phyloP scores from a whole-genome alignment of 2,888 invertebrate species.

The Aphodius granarius region DNA sequence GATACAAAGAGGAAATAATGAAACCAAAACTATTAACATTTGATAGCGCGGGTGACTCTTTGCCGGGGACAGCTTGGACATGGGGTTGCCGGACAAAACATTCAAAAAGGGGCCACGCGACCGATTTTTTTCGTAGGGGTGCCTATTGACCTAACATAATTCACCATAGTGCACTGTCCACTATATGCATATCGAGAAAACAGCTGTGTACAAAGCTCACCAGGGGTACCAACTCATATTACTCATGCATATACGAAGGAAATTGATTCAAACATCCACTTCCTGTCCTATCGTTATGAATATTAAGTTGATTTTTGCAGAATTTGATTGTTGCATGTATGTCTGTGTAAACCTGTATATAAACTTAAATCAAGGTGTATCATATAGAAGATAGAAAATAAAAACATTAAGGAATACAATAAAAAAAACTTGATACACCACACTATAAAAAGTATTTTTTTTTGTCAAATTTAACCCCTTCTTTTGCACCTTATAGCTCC shows the following conservation, averaged over 20 bases:
- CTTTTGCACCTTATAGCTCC: not conserved
- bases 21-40: not conserved
- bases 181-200: constrained; percentile 11
- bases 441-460: not conserved
- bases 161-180: constrained; percentile 49
- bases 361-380: too few relatives aligned
- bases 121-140: constrained; percentile 46
- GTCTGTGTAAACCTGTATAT: too few relatives aligned
- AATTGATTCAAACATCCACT: not conserved
- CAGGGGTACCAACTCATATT: not conserved
- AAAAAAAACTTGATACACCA: not conserved
- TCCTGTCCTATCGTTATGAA: not conserved
- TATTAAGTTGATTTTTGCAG: not conserved
- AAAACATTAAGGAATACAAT: not conserved
- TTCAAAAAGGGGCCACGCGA: constrained; percentile 54
- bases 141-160: constrained; percentile 48
- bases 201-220: not conserved
- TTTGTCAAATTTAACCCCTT: not conserved
- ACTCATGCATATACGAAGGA: not conserved
- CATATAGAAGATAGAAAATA: not conserved
- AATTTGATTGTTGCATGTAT: not conserved
- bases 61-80: constrained; percentile 45
- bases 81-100: constrained; percentile 51
- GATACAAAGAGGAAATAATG: not conserved
- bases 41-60: constrained; percentile 8